These are phyloP conservation scores for Hypena proboscidalis DNA, from an alignment of 2,888 invertebrate species.

Conservation along the genomic window DNA sequence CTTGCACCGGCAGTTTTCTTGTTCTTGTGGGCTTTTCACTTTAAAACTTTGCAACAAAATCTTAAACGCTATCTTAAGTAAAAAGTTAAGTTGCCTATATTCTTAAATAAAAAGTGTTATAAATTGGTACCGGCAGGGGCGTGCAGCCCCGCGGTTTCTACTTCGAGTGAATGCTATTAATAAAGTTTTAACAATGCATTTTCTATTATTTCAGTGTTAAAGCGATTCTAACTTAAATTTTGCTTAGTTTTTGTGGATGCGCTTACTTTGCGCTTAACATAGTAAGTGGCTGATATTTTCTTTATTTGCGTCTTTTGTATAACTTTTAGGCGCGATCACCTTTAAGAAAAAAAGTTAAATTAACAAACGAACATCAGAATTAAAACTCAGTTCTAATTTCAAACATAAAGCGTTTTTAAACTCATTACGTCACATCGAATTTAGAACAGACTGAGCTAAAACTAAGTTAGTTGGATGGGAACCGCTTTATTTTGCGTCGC, in stretches of 20 bases:
- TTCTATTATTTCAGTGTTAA: slow-evolving; percentile 55
- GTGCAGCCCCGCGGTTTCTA: slow-evolving; percentile 36
- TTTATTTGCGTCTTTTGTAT: too few relatives aligned
- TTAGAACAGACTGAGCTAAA: slow-evolving; percentile 23
- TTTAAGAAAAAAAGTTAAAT: not conserved
- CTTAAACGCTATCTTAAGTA: slow-evolving; percentile 56
- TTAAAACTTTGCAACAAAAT: slow-evolving; percentile 61
- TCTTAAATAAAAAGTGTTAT: slow-evolving; percentile 38
- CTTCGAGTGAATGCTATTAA: slow-evolving; percentile 44
- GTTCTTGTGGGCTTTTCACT: slow-evolving; percentile 66
- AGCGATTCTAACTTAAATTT: slow-evolving; percentile 27
- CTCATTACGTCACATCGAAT: slow-evolving; percentile 2
- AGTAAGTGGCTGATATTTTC: slow-evolving; percentile 2
- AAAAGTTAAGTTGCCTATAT: slow-evolving; percentile 52
- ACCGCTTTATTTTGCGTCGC: slow-evolving; percentile 46
- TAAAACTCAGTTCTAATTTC: not conserved
- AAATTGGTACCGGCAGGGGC: slow-evolving; percentile 39
- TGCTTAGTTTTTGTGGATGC: slow-evolving; percentile 25
- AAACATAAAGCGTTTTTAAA: not conserved
- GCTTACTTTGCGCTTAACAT: too few relatives aligned
- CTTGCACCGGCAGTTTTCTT: slow-evolving; percentile 52
- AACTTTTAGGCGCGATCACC: too few relatives aligned
- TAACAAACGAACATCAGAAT: too few relatives aligned
- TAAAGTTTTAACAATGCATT: slow-evolving; percentile 58
- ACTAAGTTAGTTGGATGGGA: slow-evolving; percentile 41